Evolutionary conservation across 2,888 invertebrate genomes (phyloP), one percentile per base, ranked within the genome.

Genomic region (Troides helena): DNA sequence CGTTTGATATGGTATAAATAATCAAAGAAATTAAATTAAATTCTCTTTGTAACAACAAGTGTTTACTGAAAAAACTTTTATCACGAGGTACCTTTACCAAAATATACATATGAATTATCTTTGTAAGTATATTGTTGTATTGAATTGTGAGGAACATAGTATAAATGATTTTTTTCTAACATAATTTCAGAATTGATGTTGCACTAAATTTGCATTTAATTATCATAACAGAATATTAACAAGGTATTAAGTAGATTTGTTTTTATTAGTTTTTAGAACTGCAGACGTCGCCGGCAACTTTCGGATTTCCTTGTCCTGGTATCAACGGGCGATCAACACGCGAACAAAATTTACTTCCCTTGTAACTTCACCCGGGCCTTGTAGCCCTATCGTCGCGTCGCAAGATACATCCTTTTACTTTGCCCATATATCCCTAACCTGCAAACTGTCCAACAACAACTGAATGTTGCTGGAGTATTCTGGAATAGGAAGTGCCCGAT

Each of bases 321-420:
- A 70, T 70, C 70, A 58, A 62, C 57, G 50, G 50, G 70, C 73
- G 58, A 75, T 76, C 74, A 71, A 74, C 76, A 77, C 74, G 75
- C 76, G 64, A 77, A 75, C 74, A 81, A 79, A 60, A 76, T 77
- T 78, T 75, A 78, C 83, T 85, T 87, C 84, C 83, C 83, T 80
- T 82, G 84, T 85, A 80, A 77, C 80, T 80, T 77, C 75, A 76
- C 72, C 53, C 72, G 78, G 77, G 80, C 72, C 81, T 80, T 78
- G 83, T 82, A 79, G 80, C 36, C 59, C 23, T 89, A 89, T 88
- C 85, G 86, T 80, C 74, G 74, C 77, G 82, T 81, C 79, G 79
- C 78, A 78, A 80, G 83, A 85, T 83, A 88, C 87, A 86, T 89
- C 86, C 87, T 83, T 85, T 85, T 84, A 85, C 81, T 80, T 82